Conservation (phyloP, 2,888 invertebrate genomes). For the Troides oblongomaculatus region DNA sequence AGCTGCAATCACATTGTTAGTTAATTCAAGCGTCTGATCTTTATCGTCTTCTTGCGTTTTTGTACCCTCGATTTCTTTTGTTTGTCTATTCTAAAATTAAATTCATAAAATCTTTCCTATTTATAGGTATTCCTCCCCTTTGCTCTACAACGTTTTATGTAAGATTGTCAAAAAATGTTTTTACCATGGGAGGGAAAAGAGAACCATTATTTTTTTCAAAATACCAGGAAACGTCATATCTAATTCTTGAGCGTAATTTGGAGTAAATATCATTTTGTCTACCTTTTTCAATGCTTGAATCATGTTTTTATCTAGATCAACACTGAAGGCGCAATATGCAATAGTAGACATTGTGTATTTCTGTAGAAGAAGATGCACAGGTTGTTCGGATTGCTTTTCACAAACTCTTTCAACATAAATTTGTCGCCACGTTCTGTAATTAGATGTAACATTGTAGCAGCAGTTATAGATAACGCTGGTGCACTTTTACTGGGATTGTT, state of each 20-base stretch:
- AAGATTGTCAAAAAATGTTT: constrained; percentile 43
- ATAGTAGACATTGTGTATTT: constrained; percentile 48
- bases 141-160: constrained; percentile 40
- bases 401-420: constrained; percentile 37
- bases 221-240: constrained; percentile 50
- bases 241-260: constrained; percentile 42
- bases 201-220: constrained; percentile 43
- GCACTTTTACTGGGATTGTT: too few species aligned
- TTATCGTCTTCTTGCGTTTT: constrained; percentile 34
- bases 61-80: constrained; percentile 37
- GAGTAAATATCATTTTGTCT: constrained; percentile 30
- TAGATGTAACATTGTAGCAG: constrained; percentile 37
- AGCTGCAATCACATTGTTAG: constrained; percentile 52
- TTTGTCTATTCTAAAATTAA: constrained; percentile 45
- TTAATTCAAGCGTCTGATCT: constrained; percentile 43
- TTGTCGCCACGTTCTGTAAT: constrained; percentile 46
- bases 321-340: constrained; percentile 42
- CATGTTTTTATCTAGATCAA: constrained; percentile 40
- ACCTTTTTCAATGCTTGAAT: constrained; percentile 40
- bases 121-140: constrained; percentile 44
- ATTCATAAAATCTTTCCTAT: constrained; percentile 55
- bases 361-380: constrained; percentile 43
- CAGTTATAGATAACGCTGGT: too few species aligned
- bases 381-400: constrained; percentile 37
- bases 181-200: constrained; percentile 39